These are phyloP conservation scores for Acanthaster planci DNA, from an alignment of 35 echinoderm and acorn worm species.

Conservation along the genomic window DNA sequence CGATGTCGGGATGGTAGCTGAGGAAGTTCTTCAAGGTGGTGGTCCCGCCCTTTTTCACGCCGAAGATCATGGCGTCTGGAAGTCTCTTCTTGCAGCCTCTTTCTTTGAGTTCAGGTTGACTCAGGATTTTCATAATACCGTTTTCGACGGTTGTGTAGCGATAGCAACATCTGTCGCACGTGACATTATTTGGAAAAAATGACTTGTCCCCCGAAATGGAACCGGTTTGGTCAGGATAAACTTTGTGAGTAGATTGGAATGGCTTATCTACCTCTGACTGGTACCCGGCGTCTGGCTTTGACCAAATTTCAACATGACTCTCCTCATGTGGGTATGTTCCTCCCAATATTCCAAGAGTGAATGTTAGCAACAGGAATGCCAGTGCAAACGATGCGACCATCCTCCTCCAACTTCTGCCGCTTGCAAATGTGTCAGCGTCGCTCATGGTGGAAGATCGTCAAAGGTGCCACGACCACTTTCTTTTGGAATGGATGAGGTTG, in stretches of 20 bases:
- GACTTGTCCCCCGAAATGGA: neutral
- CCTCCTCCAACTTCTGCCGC: no score
- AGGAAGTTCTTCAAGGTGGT: constrained; percentile 61
- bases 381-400: no score
- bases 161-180: constrained; percentile 18
- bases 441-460: no score
- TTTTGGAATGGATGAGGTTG: no score
- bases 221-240: neutral
- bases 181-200: neutral
- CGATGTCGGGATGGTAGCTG: constrained; percentile 67
- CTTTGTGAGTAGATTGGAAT: neutral
- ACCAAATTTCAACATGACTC: neutral
- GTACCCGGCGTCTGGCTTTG: neutral
- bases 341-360: no score
- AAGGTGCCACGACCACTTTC: no score
- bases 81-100: constrained; percentile 34
- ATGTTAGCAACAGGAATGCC: no score
- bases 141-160: constrained; percentile 13
- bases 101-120: neutral
- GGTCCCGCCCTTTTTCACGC: constrained; percentile 69
- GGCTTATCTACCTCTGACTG: neutral
- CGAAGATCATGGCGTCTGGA: constrained; percentile 52
- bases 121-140: constrained; percentile 11
- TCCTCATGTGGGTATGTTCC: no score
- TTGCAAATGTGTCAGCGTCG: no score